Evolutionary conservation across 2,888 invertebrate genomes (phyloP).

Genomic region (Brachyptera risi): DNA sequence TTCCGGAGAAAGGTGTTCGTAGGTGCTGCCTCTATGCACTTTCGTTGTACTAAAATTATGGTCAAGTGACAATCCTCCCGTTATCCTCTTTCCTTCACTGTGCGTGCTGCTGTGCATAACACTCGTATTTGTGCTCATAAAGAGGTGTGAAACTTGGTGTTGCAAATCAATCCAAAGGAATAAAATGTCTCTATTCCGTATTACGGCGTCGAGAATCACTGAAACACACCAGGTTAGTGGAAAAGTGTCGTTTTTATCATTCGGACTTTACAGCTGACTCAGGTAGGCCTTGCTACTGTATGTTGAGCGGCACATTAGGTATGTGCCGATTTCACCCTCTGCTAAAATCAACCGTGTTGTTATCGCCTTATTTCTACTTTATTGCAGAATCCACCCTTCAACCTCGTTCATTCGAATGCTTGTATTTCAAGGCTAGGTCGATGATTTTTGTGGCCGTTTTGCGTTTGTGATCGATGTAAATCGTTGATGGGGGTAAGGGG

Average conservation of each 20-base stretch:
- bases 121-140: background rate
- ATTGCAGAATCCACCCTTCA: too few species aligned
- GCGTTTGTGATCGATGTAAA: too few species aligned
- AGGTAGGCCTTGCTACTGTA: background rate
- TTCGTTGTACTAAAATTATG: background rate
- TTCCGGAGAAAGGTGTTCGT: too few species aligned
- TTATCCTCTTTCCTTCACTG: background rate
- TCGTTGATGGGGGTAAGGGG: too few species aligned
- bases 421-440: too few species aligned
- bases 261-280: background rate
- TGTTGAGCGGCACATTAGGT: background rate
- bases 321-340: background rate
- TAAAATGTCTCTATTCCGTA: slow-evolving; percentile 63
- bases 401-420: too few species aligned
- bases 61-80: background rate
- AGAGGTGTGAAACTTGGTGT: slow-evolving; percentile 1
- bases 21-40: background rate
- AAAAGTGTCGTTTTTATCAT: too few species aligned
- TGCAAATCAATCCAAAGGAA: background rate
- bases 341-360: slow-evolving; percentile 10
- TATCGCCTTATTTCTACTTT: too few species aligned
- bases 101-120: background rate
- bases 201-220: slow-evolving; percentile 57
- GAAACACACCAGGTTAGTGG: slow-evolving; percentile 52
- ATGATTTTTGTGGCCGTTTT: too few species aligned